Base-by-base conservation (phyloP, 2,888 invertebrate species). In the Leptothorax acervorum region DNA sequence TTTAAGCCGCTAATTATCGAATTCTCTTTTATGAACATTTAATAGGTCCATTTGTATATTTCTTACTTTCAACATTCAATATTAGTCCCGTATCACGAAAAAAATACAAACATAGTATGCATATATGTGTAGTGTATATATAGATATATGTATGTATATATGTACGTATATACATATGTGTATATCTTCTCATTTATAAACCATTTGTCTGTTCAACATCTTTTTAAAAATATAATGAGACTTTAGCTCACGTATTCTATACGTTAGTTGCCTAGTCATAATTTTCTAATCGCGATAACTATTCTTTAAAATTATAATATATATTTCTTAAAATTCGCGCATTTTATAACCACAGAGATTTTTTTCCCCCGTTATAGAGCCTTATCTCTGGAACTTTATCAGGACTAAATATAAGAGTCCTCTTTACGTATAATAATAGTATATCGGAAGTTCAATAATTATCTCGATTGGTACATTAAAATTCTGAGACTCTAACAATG, bases 151-250 rank as follows among this genome's bases (percentile, higher is more conserved):
- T 23, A 23, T 23, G 23, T 23, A 23, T 23, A 23, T 23, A 60
- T 31, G 45, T 11, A 71, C 18, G 18, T 48, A 39, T 51, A 42
- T 4, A 55, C 23, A 55, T 83, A 65, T 53, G 45, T 31, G 28
- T 53, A 39, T 51, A 83, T 62, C 48, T 62, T 42, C 12, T 82
- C 53, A 31, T 70, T 78, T 78, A 66, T 63, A 78, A 78, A 78
- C n/a, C 51, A 53, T 78, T 78, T 83, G 23, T 68, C 66, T 68
- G 68, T 53, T 57, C 57, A 60, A 74, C 35, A 75, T 68, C 28
- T 78, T 48, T 68, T 78, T 65, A 57, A 76, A 68, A 75, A 82
- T 82, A 82, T 66, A 75, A 74, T 68, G 35, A 82, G n/a, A 65
- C 35, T 73, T 74, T 76, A 57, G 8, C 55, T 66, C 28, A 48